A percentile compares a stretch with the other conserved stretches of the same genome.
These are phyloP conservation scores for Amyelois transitella DNA, from an alignment of 1,140 invertebrate species.

Conservation along the genomic window DNA sequence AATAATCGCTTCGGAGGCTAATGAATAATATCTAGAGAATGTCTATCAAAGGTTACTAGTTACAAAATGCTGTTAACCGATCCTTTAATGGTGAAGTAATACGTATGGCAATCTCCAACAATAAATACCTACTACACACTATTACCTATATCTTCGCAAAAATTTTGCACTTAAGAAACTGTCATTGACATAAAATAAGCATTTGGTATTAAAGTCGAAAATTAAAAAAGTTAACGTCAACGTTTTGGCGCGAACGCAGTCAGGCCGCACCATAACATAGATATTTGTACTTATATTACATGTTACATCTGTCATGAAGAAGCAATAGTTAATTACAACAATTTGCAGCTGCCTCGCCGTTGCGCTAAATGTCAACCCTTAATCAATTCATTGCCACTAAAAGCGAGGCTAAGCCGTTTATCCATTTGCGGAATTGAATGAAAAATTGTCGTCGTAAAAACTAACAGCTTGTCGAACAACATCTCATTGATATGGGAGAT, in stretches of 20 bases:
- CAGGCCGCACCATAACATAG: too few relatives aligned
- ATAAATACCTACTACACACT: too few relatives aligned
- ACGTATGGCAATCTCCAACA: too few relatives aligned
- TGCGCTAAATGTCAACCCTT: conserved; percentile 56
- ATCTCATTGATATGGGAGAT: too few relatives aligned
- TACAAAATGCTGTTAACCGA: neutral
- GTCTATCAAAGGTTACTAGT: neutral
- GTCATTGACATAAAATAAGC: too few relatives aligned
- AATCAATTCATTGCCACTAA: conserved; percentile 43
- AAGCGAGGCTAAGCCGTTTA: conserved; percentile 33
- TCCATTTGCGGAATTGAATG: conserved; percentile 3
- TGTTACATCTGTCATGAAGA: conserved; percentile 46
- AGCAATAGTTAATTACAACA: conserved; percentile 37
- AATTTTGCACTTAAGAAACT: too few relatives aligned
- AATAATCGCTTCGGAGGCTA: neutral
- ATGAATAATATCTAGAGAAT: neutral
- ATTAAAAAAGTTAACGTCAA: conserved; percentile 32
- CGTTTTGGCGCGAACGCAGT: too few relatives aligned
- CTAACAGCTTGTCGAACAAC: too few relatives aligned
- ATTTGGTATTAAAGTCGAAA: too few relatives aligned
- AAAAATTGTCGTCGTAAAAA: neutral
- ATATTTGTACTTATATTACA: too few relatives aligned
- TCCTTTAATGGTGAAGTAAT: neutral
- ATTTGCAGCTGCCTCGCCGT: conserved; percentile 49
- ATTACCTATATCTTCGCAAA: too few relatives aligned